phyloP scores from a whole-genome alignment of 2,797 vertebrate genomes.

The Sylvia borin region DNA sequence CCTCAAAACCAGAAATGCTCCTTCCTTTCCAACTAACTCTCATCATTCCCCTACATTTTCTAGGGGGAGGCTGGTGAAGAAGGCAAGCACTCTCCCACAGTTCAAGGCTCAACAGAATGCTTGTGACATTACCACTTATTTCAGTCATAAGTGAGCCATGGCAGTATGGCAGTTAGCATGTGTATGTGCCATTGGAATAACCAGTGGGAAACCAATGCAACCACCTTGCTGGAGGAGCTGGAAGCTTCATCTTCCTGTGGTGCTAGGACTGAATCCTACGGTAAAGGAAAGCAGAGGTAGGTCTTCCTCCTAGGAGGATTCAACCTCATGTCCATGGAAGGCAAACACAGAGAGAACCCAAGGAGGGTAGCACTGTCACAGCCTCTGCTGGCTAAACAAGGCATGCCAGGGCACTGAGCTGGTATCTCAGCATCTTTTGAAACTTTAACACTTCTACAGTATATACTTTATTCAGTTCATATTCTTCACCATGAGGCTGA shows the following conservation, averaged over 20 bases:
- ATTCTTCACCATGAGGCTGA: not conserved
- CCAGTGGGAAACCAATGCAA: not conserved
- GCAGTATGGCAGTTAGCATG: not conserved
- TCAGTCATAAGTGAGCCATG: not conserved
- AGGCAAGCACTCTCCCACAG: not conserved
- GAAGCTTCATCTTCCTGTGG: not conserved
- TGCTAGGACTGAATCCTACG: not conserved
- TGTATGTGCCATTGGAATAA: not conserved
- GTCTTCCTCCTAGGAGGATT: not conserved
- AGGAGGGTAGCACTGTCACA: not conserved
- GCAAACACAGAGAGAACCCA: not conserved
- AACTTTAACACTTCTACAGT: not conserved
- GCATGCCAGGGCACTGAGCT: not conserved
- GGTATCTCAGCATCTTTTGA: not conserved
- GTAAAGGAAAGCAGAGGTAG: not conserved
- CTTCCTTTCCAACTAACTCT: not conserved
- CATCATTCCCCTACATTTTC: not conserved
- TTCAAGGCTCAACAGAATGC: not conserved
- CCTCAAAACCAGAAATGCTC: not conserved
- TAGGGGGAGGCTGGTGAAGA: not conserved
- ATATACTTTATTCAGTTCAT: not conserved
- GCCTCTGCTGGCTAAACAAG: not conserved
- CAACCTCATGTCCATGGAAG: not conserved
- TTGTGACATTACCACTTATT: not conserved
- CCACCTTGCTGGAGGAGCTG: not conserved